Evolutionary conservation across 2,113 vertebrate genomes (phyloP), one percentile per base, ranked within the genome.

Genomic region (Lepidothrix coronata): DNA sequence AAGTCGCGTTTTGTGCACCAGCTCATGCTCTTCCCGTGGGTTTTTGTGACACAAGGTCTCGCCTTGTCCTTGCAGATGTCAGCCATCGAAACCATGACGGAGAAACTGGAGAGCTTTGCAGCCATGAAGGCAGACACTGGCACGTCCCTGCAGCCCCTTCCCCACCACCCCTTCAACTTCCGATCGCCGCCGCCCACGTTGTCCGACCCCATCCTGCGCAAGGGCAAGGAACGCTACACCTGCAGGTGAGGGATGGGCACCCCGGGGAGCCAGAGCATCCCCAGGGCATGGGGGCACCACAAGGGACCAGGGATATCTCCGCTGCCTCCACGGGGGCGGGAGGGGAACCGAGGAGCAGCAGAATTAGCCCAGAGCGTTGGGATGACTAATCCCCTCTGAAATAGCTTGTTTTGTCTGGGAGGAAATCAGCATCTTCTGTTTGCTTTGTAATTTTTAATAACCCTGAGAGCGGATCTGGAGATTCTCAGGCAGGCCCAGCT

Each of bases 211-310:
- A 99, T 99, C 98, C 98, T 99, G 94, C 98, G 99, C 97, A 99
- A 99, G 98, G 99, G 99, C 98, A 99, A 99, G 97, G 99, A 99
- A 95, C 98, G 99, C 11, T 99, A 99, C 88, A 99, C 99, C 43
- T 99, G 99, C 99, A 99, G 99, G 99, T 99, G 88, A 95, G 97
- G 31, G 18, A 22, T 0, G 24, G 4, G 8, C 18, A 11, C 18
- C 33, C n/a, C 35, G 8, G 35, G 16, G 25, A 39, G 23, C 35
- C 59, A 61, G 9, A 17, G 10, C 10, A 5, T 23, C 59, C 57
- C 57, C 16, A 1, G 55, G 48, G 0, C 3, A 5, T 15, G 73
- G 12, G 8, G 59, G n/a, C 55, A 8, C n/a, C 44, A 4, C 30
- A 0, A 0, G 0, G 6, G 22, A 8, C 3, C 3, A 1, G 6